Base-by-base conservation (phyloP, 2,113 vertebrate species). In the Dromaius novaehollandiae region DNA sequence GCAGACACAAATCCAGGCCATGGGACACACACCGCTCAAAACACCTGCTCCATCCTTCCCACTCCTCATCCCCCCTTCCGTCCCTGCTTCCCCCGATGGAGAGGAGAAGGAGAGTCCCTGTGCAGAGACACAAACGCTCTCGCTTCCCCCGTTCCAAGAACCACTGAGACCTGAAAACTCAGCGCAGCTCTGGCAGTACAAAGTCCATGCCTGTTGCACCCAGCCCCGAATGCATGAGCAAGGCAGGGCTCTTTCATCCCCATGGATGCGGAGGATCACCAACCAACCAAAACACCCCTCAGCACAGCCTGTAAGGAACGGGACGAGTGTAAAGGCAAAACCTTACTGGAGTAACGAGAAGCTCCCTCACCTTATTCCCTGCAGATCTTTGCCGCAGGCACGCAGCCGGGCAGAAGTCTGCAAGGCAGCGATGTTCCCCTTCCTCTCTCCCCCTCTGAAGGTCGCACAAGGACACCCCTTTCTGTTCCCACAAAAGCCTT, bases 321-420 rank as follows among this genome's bases (percentile, higher is more conserved):
- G 51, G 48, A 38, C 55, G 25, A 74, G 70, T 61, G 63, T 46
- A 77, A 92, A 93, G 20, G 58, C 65, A 93, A 90, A 92, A 75
- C 61, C 66, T 60, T 30, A 30, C 25, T 89, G 87, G 48, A 90
- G 24, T n/a, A 84, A 56, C 0, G 0, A 76, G 86, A 79, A 77
- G 66, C 58, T 53, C 21, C 7, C 4, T 50, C 63, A 76, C 44
- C 38, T 91, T 86, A 69, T 71, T 66, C 66, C 82, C 77, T 78
- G 90, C 74, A 93, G 81, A 76, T 73, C 83, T 82, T 48, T 84
- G 94, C 78, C 86, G 69, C 92, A 85, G 69, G 77, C 86, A 65
- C 1, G 7, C 34, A 76, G 74, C 48, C 0, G 13, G 76, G 48
- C 87, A 86, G 84, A 77, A 70, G 22, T 86, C 93, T 89, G 81